These are phyloP conservation scores for Frankliniella fusca DNA, from an alignment of 2,888 invertebrate species.

Conservation along the genomic window DNA sequence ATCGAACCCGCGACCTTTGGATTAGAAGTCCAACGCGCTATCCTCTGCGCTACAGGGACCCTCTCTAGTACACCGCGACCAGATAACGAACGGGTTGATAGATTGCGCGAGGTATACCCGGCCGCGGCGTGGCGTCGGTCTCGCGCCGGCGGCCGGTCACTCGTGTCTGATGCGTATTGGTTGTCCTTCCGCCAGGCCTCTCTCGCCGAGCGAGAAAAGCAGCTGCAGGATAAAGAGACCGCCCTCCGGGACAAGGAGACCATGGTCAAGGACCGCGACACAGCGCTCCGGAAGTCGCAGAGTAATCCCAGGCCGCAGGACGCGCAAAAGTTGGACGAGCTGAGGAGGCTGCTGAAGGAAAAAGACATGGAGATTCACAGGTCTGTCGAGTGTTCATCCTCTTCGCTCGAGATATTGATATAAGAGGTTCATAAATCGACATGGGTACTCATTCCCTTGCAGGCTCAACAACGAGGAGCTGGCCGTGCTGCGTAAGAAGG, in stretches of 20 bases:
- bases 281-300: constrained; percentile 1
- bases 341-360: constrained; percentile 8
- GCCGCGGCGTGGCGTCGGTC: too few relatives aligned
- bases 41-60: constrained; percentile 83
- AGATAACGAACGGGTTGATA: too few relatives aligned
- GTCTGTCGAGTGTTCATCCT: background rate
- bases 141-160: too few relatives aligned
- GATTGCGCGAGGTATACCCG: too few relatives aligned
- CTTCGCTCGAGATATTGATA: background rate
- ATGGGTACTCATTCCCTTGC: background rate
- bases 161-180: too few relatives aligned
- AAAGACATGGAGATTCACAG: constrained; percentile 2
- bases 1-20: constrained; percentile 86
- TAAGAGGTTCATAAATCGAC: background rate
- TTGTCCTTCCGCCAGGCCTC: background rate
- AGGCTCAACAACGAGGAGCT: background rate
- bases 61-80: too few relatives aligned
- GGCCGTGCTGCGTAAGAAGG: background rate
- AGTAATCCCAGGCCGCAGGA: constrained; percentile 4
- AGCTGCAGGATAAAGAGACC: background rate
- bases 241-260: background rate
- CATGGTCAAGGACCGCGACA: background rate
- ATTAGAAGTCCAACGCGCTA: constrained; percentile 88
- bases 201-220: background rate
- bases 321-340: constrained; percentile 15